Conservation (phyloP, 2,113 vertebrate genomes). For the Galeopterus variegatus region DNA sequence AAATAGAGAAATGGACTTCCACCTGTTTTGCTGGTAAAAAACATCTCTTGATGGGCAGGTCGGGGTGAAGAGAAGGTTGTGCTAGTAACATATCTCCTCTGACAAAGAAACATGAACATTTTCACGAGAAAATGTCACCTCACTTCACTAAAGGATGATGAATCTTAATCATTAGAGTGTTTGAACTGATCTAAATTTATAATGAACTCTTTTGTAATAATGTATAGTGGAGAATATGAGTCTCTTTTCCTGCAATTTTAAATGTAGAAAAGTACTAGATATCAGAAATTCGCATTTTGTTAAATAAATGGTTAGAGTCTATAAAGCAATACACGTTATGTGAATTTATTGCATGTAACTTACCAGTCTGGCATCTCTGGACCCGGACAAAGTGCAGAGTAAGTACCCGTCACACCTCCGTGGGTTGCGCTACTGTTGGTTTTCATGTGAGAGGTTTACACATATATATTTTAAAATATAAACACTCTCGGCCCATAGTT, state of each 20-base stretch:
- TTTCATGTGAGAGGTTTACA: background rate
- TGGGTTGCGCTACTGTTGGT: background rate
- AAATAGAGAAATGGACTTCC: background rate
- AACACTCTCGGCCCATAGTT: conserved; percentile 1
- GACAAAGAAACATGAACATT: conserved; percentile 65
- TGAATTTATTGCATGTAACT: conserved; percentile 28
- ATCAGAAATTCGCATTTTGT: conserved; percentile 50
- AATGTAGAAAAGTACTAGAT: conserved; percentile 71
- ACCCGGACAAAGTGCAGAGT: background rate
- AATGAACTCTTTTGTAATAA: conserved; percentile 69
- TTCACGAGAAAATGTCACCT: conserved; percentile 34
- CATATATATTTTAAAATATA: conserved; percentile 3
- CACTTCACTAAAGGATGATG: conserved; percentile 7
- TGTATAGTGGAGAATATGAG: conserved; percentile 8
- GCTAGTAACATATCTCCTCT: conserved; percentile 4
- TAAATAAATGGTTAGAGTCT: conserved; percentile 78
- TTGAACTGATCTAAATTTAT: conserved; percentile 67
- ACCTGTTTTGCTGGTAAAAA: background rate
- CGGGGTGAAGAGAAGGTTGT: background rate
- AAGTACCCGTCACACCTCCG: background rate
- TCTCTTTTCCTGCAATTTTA: conserved; percentile 53
- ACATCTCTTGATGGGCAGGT: conserved; percentile 48
- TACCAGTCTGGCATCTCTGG: background rate
- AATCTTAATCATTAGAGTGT: conserved; percentile 57
- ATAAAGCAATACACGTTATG: conserved; percentile 10